Evolutionary conservation across 2,797 vertebrate species (phyloP).

Genomic region (Gallinago solitaria): DNA sequence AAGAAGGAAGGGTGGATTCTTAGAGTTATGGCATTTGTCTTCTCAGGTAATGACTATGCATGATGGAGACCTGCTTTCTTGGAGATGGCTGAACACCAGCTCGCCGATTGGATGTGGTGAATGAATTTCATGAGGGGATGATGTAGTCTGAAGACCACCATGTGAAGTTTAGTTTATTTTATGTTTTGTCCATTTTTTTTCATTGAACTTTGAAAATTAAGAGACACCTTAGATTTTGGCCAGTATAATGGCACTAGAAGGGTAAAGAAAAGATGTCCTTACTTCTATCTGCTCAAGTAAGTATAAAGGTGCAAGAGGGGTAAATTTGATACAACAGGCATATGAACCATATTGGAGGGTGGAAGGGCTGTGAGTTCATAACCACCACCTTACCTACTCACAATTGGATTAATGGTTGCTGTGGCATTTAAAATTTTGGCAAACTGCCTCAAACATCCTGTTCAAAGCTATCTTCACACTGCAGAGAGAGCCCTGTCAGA

Average conservation of each 20-base stretch:
- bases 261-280: background rate
- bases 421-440: background rate
- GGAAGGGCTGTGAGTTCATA: background rate
- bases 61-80: background rate
- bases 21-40: background rate
- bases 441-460: fast-evolving
- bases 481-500: background rate
- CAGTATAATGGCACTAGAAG: background rate
- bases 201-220: background rate
- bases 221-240: background rate
- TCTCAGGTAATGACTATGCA: background rate
- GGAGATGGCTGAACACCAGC: background rate
- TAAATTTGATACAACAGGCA: background rate
- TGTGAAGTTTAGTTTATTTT: background rate
- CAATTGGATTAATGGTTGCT: background rate
- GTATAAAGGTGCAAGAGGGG: background rate
- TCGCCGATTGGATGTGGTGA: background rate
- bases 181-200: background rate
- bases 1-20: background rate
- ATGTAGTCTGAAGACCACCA: background rate
- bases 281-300: background rate
- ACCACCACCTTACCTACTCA: background rate
- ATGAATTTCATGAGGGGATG: background rate
- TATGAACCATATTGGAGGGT: background rate
- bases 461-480: background rate